phyloP scores from a whole-genome alignment of 2,797 vertebrate genomes.

The Halcyon badia region DNA sequence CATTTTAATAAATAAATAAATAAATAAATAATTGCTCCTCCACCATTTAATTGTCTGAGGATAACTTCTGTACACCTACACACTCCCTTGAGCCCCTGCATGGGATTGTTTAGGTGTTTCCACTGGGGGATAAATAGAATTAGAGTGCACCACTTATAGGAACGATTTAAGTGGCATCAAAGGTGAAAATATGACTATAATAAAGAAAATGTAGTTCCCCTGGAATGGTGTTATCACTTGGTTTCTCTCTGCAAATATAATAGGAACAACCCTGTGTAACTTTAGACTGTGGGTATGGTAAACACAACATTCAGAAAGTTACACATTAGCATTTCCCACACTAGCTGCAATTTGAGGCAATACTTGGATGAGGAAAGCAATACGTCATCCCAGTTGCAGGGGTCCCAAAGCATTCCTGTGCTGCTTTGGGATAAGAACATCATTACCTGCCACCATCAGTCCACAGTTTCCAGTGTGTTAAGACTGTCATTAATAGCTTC shows the following conservation, averaged over 20 bases:
- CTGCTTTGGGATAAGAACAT: neutral
- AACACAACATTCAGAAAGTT: neutral
- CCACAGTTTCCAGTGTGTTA: fast-evolving
- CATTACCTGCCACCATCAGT: neutral
- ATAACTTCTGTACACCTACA: neutral
- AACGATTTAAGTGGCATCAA: neutral
- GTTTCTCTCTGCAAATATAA: neutral
- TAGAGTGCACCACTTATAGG: neutral
- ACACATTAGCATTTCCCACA: neutral
- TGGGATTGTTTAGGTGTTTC: slow-evolving; percentile 1
- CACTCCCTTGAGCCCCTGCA: neutral
- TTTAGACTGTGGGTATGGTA: neutral
- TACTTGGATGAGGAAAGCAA: neutral
- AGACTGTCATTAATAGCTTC: neutral
- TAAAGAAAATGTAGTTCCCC: neutral
- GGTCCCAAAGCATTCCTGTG: neutral
- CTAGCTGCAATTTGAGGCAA: neutral
- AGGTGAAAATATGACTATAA: slow-evolving; percentile 10
- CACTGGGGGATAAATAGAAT: neutral
- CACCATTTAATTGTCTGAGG: neutral
- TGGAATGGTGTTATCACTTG: neutral
- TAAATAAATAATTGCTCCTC: neutral
- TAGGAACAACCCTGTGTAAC: neutral
- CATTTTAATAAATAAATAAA: neutral
- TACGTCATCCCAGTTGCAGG: neutral